Percentiles rank a stretch among this genome's conserved stretches.
Evolutionary conservation across 2,797 vertebrate genomes (phyloP).

Genomic region (Pogoniulus pusillus): DNA sequence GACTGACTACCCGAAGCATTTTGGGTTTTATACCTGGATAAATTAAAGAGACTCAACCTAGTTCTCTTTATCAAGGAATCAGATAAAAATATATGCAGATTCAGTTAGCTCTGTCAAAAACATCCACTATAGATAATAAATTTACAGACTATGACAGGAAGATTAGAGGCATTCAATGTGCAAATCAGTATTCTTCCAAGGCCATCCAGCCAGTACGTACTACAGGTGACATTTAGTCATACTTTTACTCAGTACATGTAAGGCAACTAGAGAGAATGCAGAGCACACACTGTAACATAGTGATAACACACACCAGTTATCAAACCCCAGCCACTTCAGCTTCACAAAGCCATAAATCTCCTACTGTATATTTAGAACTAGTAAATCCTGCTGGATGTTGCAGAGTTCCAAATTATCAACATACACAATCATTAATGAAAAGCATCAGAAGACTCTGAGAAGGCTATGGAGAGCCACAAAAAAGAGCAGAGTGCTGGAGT

Average conservation of each 20-base stretch:
- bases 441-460: not conserved
- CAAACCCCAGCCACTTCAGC: not conserved
- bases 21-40: conserved; percentile 18
- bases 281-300: not conserved
- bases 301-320: accelerated
- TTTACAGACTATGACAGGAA: conserved; percentile 53
- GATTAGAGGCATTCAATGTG: conserved; percentile 41
- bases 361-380: not conserved
- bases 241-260: not conserved
- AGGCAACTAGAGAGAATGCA: not conserved
- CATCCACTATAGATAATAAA: conserved; percentile 19
- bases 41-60: not conserved
- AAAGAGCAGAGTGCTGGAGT: no score
- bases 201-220: not conserved
- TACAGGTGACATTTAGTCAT: not conserved
- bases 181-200: conserved; percentile 27
- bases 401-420: not conserved
- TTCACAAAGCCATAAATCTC: not conserved
- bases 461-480: not conserved
- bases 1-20: conserved; percentile 38
- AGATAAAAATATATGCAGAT: conserved; percentile 42
- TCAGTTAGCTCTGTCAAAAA: conserved; percentile 47
- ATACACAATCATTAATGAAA: not conserved
- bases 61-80: conserved; percentile 1
- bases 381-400: not conserved